Evolutionary conservation across 1,140 invertebrate species (phyloP).

Genomic region (Megalopta genalis): DNA sequence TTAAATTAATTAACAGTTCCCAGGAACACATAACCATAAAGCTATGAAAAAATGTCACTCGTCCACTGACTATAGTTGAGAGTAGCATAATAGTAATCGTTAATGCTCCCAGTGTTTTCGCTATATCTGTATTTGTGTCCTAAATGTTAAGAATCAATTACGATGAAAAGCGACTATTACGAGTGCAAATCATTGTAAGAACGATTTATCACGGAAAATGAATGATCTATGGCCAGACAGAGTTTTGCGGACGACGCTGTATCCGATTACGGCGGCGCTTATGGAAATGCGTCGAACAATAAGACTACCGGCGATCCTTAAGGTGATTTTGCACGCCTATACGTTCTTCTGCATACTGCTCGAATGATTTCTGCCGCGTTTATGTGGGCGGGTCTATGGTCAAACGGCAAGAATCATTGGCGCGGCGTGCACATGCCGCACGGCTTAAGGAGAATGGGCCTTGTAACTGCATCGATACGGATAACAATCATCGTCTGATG

Average conservation of each 20-base stretch:
- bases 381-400: background rate
- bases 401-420: background rate
- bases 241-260: conserved; percentile 44
- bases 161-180: conserved; percentile 40
- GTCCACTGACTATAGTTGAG: no score
- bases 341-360: background rate
- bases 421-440: background rate
- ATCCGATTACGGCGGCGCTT: conserved; percentile 56
- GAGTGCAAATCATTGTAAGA: conserved; percentile 32
- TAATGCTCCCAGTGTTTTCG: background rate
- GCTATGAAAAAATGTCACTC: no score
- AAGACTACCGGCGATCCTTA: conserved; percentile 18
- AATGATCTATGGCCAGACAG: conserved; percentile 38
- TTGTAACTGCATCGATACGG: background rate
- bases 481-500: conserved; percentile 1
- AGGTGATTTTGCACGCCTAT: background rate
- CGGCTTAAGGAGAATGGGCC: background rate
- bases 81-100: no score
- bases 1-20: no score
- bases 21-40: no score
- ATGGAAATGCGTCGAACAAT: conserved; percentile 52
- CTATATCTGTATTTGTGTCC: background rate
- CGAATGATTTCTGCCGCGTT: background rate
- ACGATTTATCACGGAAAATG: conserved; percentile 40
- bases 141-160: conserved; percentile 16